Percentiles rank a stretch among this genome's conserved stretches.
Conservation (phyloP, 2,888 invertebrate species). For the Cactoblastis cactorum region DNA sequence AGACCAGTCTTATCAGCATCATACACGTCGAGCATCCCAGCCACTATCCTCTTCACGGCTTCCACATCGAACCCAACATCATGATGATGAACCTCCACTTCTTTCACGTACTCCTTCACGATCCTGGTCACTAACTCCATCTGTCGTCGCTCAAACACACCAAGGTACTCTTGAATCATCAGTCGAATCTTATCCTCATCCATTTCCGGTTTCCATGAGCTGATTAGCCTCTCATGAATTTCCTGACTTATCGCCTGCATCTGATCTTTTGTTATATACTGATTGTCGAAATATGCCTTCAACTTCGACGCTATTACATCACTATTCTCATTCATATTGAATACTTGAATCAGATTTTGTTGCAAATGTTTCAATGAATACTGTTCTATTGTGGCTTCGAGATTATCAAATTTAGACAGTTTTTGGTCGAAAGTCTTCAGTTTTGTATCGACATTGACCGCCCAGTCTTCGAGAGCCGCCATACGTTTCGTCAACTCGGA, state of each 20-base stretch:
- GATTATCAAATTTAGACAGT: conserved; percentile 65
- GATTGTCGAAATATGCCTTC: conserved; percentile 78
- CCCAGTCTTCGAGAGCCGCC: conserved; percentile 66
- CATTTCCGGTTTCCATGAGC: conserved; percentile 70
- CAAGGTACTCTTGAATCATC: conserved; percentile 66
- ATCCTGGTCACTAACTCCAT: conserved; percentile 64
- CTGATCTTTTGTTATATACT: conserved; percentile 82
- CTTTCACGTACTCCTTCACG: conserved; percentile 57
- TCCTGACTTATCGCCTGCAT: conserved; percentile 70
- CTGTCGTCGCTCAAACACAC: conserved; percentile 65
- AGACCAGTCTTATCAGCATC: conserved; percentile 97
- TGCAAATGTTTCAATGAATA: conserved; percentile 77
- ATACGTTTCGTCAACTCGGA: conserved; percentile 52
- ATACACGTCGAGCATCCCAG: conserved; percentile 84
- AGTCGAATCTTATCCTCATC: conserved; percentile 70
- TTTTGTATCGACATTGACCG: conserved; percentile 72
- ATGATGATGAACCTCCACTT: conserved; percentile 43
- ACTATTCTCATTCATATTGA: conserved; percentile 63
- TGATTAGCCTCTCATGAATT: conserved; percentile 56
- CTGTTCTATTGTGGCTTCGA: conserved; percentile 69
- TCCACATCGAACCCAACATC: conserved; percentile 57
- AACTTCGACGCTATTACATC: conserved; percentile 67
- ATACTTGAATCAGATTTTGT: conserved; percentile 74
- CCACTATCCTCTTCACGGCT: conserved; percentile 80
- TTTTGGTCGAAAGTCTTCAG: conserved; percentile 78